Conservation (phyloP, 2,113 vertebrate genomes). For the Petrocephalus microphthalmus region DNA sequence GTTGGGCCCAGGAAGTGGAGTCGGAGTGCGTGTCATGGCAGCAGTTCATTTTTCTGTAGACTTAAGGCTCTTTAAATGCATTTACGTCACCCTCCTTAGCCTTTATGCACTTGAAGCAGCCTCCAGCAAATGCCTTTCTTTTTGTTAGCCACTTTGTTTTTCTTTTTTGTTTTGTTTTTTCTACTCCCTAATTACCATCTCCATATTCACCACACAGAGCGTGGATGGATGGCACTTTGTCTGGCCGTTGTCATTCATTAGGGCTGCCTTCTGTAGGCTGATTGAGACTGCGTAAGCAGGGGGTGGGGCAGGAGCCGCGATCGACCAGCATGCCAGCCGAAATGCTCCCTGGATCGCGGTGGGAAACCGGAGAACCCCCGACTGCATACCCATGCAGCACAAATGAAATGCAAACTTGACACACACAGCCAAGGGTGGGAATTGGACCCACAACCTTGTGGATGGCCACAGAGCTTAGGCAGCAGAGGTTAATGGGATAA, state of each 20-base stretch:
- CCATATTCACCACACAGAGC: not conserved
- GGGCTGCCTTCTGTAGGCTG: not conserved
- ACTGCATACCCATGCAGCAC: not conserved
- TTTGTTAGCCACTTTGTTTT: not conserved
- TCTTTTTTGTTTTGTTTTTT: not conserved
- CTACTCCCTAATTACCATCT: not conserved
- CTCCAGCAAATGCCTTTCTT: not conserved
- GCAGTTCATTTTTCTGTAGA: not conserved
- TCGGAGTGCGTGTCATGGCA: not conserved
- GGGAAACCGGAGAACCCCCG: not conserved
- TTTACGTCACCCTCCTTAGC: not conserved
- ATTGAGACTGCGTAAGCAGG: not conserved
- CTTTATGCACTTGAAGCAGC: not conserved
- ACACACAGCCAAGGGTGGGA: not conserved
- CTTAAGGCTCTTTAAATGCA: not conserved
- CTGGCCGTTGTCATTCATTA: not conserved
- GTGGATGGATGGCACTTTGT: not conserved
- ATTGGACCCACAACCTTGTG: not conserved
- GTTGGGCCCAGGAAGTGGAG: not conserved
- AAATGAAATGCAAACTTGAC: not conserved
- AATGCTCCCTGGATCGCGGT: not conserved
- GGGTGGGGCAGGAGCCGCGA: not conserved
- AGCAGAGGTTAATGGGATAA: not conserved
- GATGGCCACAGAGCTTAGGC: not conserved
- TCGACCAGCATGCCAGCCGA: not conserved